phyloP scores from a whole-genome alignment of 1,140 invertebrate species.

The Anoplophora glabripennis region DNA sequence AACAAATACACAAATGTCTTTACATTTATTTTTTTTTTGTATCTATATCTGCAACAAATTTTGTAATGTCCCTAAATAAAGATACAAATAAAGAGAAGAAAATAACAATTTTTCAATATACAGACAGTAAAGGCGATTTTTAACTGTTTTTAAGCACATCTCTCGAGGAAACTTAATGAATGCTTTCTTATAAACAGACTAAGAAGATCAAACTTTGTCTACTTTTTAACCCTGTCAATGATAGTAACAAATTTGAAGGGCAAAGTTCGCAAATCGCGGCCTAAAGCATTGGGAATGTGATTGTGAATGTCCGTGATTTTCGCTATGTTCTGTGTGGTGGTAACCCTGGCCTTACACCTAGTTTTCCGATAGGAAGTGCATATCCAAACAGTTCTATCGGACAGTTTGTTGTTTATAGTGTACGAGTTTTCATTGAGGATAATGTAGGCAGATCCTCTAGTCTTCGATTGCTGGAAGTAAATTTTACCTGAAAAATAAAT shows the following conservation, averaged over 20 bases:
- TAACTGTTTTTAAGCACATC: no score
- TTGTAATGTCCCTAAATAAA: no score
- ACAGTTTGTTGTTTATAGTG: conserved; percentile 2
- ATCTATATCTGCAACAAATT: no score
- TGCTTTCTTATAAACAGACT: no score
- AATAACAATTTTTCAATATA: no score
- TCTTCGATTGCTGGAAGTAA: conserved; percentile 8
- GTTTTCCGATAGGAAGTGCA: conserved; percentile 21
- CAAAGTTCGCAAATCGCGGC: conserved; percentile 11
- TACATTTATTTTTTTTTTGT: no score
- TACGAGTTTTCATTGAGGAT: conserved; percentile 11
- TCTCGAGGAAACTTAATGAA: no score
- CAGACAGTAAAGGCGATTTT: no score
- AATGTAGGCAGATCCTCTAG: conserved; percentile 7
- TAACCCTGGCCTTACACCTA: conserved; percentile 20
- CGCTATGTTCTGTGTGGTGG: conserved; percentile 19
- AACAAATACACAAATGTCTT: no score
- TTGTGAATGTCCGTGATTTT: conserved; percentile 22
- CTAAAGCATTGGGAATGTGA: conserved; percentile 13
- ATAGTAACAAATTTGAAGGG: conserved; percentile 15
- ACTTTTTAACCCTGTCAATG: background rate
- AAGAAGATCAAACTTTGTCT: no score
- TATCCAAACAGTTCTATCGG: conserved; percentile 22
- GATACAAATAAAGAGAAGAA: no score
- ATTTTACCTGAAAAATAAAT: conserved; percentile 10